Percentiles rank a stretch among this genome's conserved stretches.
These are phyloP conservation scores for Jordanella pulchra DNA, from an alignment of 2,797 vertebrate genomes.

Conservation along the genomic window DNA sequence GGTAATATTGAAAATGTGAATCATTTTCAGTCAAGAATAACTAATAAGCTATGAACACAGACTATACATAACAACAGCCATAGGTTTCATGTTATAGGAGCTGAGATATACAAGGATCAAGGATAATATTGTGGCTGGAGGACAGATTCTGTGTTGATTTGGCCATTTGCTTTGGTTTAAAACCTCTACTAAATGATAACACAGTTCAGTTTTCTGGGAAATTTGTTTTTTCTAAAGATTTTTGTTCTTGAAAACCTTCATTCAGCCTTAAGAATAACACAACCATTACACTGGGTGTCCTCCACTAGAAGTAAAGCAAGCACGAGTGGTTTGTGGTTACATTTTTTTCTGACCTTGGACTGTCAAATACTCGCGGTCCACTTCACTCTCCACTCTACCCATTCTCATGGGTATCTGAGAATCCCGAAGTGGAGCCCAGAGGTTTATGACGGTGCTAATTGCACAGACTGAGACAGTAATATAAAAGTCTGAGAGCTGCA, in stretches of 20 bases:
- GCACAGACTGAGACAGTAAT: neutral
- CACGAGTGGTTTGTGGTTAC: neutral
- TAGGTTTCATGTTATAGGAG: neutral
- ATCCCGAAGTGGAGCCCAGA: neutral
- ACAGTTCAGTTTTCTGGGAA: neutral
- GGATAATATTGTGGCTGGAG: neutral
- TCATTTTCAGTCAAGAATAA: neutral
- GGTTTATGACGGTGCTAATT: neutral
- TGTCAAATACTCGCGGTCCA: neutral
- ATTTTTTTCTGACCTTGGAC: neutral
- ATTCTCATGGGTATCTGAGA: neutral
- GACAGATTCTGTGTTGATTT: neutral
- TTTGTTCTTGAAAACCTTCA: neutral
- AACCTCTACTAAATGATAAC: neutral
- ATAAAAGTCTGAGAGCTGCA: neutral
- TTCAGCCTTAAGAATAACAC: neutral
- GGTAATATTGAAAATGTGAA: constrained; percentile 15
- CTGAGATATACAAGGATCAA: neutral
- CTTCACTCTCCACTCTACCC: neutral
- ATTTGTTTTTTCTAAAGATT: neutral
- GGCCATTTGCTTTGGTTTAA: neutral
- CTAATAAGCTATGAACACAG: neutral
- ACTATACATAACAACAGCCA: neutral
- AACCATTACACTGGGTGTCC: neutral
- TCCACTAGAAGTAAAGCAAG: neutral